phyloP scores from a whole-genome alignment of 2,113 vertebrate species.

The Cettia cetti region DNA sequence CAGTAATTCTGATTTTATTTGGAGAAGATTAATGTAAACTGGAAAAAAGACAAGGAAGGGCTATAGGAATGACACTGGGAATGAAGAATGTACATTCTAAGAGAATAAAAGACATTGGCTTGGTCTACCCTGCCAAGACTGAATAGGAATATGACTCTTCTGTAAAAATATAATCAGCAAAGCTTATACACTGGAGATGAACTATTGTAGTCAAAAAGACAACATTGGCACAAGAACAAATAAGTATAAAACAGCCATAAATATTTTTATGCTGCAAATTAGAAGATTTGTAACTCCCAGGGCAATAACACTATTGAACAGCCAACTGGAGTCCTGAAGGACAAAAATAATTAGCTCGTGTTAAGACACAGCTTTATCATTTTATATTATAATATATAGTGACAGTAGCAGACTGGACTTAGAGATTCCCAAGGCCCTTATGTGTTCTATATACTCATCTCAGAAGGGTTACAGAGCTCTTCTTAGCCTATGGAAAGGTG shows the following conservation, averaged over 20 bases:
- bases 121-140: background rate
- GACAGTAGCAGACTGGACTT: constrained; percentile 31
- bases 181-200: constrained; percentile 16
- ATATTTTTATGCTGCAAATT: constrained; percentile 53
- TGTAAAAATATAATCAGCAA: background rate
- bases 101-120: background rate
- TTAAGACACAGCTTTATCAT: constrained; percentile 58
- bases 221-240: constrained; percentile 41
- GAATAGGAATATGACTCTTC: background rate
- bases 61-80: background rate
- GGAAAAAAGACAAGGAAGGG: background rate
- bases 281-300: constrained; percentile 57
- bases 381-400: constrained; percentile 39
- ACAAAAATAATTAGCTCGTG: constrained; percentile 62
- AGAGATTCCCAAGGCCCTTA: background rate
- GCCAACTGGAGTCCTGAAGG: constrained; percentile 51
- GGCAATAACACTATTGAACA: constrained; percentile 49
- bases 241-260: constrained; percentile 35
- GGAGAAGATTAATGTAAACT: background rate
- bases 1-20: background rate
- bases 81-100: background rate
- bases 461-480: background rate
- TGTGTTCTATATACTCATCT: background rate
- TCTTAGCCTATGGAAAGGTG: background rate
- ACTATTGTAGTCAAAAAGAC: constrained; percentile 44